Percentiles rank a stretch among this genome's conserved stretches.
phyloP scores from a whole-genome alignment of 2,888 invertebrate species.

The Stenurella melanura region DNA sequence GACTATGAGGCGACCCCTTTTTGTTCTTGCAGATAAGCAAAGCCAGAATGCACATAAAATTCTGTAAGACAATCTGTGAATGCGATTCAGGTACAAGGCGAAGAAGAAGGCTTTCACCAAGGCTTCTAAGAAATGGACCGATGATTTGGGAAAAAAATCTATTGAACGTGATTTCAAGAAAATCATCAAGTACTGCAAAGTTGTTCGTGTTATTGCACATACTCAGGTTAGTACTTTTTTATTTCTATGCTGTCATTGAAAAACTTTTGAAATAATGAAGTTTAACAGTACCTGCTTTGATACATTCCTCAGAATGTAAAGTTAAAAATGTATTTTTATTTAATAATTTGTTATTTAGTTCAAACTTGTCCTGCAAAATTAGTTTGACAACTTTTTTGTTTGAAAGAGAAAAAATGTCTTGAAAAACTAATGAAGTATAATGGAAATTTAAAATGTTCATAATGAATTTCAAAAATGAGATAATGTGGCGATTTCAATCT shows the following conservation, averaged over 20 bases:
- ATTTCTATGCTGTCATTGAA: not conserved
- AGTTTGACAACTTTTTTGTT: no score
- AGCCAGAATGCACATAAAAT: not conserved
- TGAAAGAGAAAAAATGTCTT: no score
- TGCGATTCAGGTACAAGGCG: conserved; percentile 91
- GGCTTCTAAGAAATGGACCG: conserved; percentile 98
- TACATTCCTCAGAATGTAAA: no score
- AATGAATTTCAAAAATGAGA: no score
- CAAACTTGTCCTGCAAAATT: no score
- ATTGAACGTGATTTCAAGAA: conserved; percentile 98
- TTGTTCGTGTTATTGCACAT: conserved; percentile 96
- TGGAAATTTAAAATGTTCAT: no score
- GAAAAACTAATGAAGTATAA: no score
- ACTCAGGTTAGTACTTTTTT: conserved; percentile 85
- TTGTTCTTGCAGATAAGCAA: conserved; percentile 65
- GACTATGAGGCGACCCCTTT: conserved; percentile 81
- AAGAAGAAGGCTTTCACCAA: conserved; percentile 99
- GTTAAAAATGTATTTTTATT: no score
- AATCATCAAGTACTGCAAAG: conserved; percentile 98
- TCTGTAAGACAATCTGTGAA: not conserved
- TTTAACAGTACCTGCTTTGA: no score
- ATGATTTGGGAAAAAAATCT: conserved; percentile 96
- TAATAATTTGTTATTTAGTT: no score
- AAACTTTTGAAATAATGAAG: no score
- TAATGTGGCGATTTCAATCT: no score